These are phyloP conservation scores for Thunnus maccoyii DNA, from an alignment of 2,113 vertebrate species.

Conservation along the genomic window DNA sequence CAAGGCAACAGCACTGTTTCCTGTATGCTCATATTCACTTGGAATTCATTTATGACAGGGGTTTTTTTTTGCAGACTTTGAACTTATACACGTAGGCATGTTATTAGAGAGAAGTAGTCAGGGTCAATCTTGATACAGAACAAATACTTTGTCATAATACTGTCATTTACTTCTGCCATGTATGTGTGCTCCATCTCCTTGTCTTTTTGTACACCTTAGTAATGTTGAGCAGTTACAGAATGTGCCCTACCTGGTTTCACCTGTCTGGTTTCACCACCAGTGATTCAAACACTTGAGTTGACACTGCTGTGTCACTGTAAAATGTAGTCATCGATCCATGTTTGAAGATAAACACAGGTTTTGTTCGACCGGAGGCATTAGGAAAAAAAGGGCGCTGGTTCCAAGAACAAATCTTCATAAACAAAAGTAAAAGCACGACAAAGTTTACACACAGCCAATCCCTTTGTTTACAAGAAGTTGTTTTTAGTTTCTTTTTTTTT, in stretches of 20 bases:
- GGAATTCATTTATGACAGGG: conserved; percentile 9
- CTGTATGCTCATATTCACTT: not conserved
- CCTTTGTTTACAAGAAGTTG: not conserved
- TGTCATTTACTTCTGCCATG: not conserved
- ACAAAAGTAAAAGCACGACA: conserved; percentile 7
- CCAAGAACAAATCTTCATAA: not conserved
- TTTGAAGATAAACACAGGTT: conserved; percentile 53
- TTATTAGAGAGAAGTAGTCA: not conserved
- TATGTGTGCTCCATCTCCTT: not conserved
- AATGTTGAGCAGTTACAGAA: conserved; percentile 64
- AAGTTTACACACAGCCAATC: not conserved
- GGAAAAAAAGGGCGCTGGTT: conserved; percentile 9
- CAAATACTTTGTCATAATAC: not conserved
- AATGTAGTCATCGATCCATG: not conserved
- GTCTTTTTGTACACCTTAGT: conserved; percentile 16
- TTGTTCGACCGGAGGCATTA: conserved; percentile 13
- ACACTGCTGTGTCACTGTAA: conserved; percentile 10
- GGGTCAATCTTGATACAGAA: conserved; percentile 8
- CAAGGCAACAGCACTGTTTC: not conserved
- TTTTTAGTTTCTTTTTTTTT: not conserved
- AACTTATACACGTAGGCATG: not conserved
- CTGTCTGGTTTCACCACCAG: conserved; percentile 69
- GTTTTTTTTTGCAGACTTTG: conserved; percentile 40
- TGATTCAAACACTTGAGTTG: conserved; percentile 40
- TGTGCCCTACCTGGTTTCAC: conserved; percentile 77